phyloP scores from a whole-genome alignment of 2,113 vertebrate species.

The Orthonyx spaldingii region DNA sequence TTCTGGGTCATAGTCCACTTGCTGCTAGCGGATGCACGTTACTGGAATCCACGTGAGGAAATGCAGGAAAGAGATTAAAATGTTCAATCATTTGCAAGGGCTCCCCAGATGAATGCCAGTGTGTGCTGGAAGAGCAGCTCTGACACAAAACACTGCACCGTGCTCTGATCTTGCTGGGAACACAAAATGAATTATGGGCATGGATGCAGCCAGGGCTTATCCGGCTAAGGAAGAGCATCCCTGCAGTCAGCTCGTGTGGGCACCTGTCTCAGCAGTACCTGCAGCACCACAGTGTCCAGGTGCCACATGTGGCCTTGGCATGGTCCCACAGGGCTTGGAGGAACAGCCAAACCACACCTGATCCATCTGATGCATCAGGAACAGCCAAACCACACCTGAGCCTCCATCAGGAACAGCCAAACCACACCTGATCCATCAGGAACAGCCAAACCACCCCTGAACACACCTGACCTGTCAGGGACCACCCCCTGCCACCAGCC shows the following conservation, averaged over 20 bases:
- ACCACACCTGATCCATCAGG: not conserved
- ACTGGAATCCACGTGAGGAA: not conserved
- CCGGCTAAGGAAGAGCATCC: rapidly evolving
- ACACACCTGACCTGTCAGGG: rapidly evolving
- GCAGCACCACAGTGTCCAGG: not conserved
- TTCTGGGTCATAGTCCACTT: not conserved
- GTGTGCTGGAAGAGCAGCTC: not conserved
- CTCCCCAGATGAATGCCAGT: not conserved
- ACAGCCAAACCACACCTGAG: not conserved
- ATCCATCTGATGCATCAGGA: not conserved
- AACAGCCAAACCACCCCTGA: not conserved
- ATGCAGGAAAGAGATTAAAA: not conserved
- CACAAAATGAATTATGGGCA: not conserved
- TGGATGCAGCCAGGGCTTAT: not conserved
- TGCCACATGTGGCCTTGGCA: rapidly evolving
- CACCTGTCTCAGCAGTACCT: not conserved
- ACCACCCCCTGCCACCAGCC: rapidly evolving
- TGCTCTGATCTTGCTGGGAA: not conserved
- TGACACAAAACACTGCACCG: not conserved
- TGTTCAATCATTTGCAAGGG: slow-evolving; percentile 15
- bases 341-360: too few relatives aligned
- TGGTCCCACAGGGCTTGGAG: not conserved
- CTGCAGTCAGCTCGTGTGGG: rapidly evolving
- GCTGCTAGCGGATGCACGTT: not conserved
- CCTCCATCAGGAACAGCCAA: not conserved